Conservation (phyloP, 2,888 invertebrate species). For the Scaptomyza flava region DNA sequence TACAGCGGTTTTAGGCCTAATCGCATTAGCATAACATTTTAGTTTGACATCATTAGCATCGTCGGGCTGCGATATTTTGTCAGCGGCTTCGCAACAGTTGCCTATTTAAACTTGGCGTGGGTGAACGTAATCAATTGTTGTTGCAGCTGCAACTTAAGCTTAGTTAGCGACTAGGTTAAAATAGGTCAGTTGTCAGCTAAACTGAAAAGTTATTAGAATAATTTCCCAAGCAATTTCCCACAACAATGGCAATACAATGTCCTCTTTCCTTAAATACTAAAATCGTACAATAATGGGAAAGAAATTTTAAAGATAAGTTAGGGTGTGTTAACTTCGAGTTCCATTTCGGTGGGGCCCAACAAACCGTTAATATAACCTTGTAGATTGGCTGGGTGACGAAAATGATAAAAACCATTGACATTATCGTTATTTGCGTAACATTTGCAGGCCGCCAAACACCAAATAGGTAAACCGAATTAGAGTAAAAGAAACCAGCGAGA, state of each 20-base stretch:
- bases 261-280: not conserved
- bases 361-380: slow-evolving; percentile 75
- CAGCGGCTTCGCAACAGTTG: slow-evolving; percentile 16
- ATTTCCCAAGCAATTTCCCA: slow-evolving; percentile 28
- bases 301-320: not conserved
- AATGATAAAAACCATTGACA: slow-evolving; percentile 40
- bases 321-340: slow-evolving; percentile 12
- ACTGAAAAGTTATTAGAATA: slow-evolving; percentile 30
- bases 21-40: slow-evolving; percentile 37
- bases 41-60: slow-evolving; percentile 11
- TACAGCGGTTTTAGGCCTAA: slow-evolving; percentile 3
- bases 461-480: slow-evolving; percentile 44
- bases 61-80: not conserved
- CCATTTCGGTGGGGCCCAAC: slow-evolving; percentile 34
- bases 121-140: slow-evolving; percentile 10
- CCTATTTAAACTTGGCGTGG: slow-evolving; percentile 12
- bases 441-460: slow-evolving; percentile 49
- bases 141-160: slow-evolving; percentile 10
- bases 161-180: slow-evolving; percentile 24
- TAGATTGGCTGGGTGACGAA: slow-evolving; percentile 50
- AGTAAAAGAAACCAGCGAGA: slow-evolving; percentile 31
- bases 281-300: slow-evolving; percentile 5
- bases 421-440: slow-evolving; percentile 68
- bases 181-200: slow-evolving; percentile 7
- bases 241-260: slow-evolving; percentile 21